Conservation (phyloP, 1,140 invertebrate species). For the Proctacanthus coquilletti region DNA sequence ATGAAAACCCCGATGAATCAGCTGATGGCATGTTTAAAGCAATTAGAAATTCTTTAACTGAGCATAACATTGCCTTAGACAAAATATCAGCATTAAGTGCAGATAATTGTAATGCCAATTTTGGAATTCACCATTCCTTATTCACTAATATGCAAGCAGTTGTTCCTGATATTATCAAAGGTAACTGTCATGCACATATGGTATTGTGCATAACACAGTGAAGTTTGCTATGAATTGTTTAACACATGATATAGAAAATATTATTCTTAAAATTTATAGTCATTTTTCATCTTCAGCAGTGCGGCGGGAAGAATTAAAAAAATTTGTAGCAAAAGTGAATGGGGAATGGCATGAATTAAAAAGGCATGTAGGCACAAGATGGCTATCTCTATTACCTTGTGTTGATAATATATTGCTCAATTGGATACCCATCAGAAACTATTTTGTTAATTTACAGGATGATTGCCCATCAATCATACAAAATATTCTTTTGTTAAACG, state of each 20-base stretch:
- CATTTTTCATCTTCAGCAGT: constrained; percentile 11
- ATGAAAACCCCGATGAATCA: background rate
- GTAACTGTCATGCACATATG: constrained; percentile 16
- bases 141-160: constrained; percentile 11
- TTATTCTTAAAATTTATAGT: constrained; percentile 14
- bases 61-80: constrained; percentile 10
- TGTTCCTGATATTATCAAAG: constrained; percentile 13
- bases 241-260: constrained; percentile 13
- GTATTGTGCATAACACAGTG: constrained; percentile 12
- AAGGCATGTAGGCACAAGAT: constrained; percentile 14
- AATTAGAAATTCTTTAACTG: constrained; percentile 12
- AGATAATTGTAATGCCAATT: constrained; percentile 16
- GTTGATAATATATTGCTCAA: constrained; percentile 15
- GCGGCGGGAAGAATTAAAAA: constrained; percentile 16
- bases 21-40: constrained; percentile 18
- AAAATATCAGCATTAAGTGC: constrained; percentile 11
- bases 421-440: constrained; percentile 13
- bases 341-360: constrained; percentile 15
- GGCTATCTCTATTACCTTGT: constrained; percentile 12
- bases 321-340: constrained; percentile 11
- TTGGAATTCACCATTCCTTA: constrained; percentile 14
- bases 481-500: background rate
- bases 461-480: no score
- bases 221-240: constrained; percentile 14
- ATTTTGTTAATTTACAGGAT: no score